Evolutionary conservation across 2,797 vertebrate species (phyloP), one percentile per base, ranked within the genome.

Genomic region (Lateolabrax maculatus): DNA sequence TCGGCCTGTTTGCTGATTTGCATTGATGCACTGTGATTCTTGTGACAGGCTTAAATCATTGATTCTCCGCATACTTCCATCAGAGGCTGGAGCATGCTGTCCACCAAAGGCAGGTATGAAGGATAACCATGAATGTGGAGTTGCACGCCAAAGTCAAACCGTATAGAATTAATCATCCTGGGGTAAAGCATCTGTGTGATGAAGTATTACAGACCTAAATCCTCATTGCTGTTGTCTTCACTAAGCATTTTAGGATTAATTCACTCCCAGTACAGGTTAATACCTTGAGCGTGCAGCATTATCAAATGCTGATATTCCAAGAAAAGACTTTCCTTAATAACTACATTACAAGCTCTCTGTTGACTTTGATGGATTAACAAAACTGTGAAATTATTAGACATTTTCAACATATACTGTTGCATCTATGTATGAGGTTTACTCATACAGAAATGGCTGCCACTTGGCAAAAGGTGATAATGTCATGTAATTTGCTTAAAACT

Each of bases 161-260:
- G 18, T 71, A 57, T 41, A 70, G 25, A 74, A 82, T 81, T 34
- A 77, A 77, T 84, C 51, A 61, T 57, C 39, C 16, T 48, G 3
- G 15, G 44, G 29, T 73, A 66, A 37, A 78, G 51, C 51, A 63
- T 84, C 71, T 44, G 49, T 73, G 73, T 86, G 77, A 79, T 88
- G 44, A 60, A 85, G 58, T 52, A 71, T 79, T 85, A 74, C 56
- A 71, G 25, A 81, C 78, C 48, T 39, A 77, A 84, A 89, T 61
- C 79, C 43, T 80, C 64, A 72, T 12, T 73, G 36, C 21, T 55
- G 49, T 80, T 85, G 77, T 89, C 78, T 76, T 84, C 67, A 52
- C 41, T 58, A 12, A 73, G 56, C 60, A 84, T 72, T 86, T 84
- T 52, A 39, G 67, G 71, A 87, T 84, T 80, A 84, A 84, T 82